These are phyloP conservation scores for Philaethria dido DNA, from an alignment of 2,888 invertebrate species.

Conservation along the genomic window DNA sequence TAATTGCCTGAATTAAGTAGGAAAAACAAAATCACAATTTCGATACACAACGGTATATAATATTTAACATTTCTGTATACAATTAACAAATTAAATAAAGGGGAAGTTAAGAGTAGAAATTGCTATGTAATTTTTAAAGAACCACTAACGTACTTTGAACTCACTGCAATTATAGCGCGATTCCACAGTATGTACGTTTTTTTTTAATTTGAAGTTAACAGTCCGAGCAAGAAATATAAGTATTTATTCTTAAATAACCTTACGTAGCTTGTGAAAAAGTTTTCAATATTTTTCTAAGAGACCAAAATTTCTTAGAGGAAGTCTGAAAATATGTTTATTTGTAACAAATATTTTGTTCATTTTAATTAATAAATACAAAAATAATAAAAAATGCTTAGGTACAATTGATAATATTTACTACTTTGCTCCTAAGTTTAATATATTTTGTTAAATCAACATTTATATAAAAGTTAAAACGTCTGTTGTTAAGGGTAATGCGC, in stretches of 20 bases:
- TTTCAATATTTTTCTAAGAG: too few relatives aligned
- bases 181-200: background rate
- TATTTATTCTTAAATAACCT: too few relatives aligned
- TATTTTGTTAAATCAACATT: background rate
- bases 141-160: background rate
- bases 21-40: background rate
- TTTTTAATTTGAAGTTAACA: background rate
- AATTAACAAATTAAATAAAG: background rate
- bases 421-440: too few relatives aligned
- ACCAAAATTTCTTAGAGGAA: too few relatives aligned
- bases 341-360: too few relatives aligned
- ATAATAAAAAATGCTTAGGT: too few relatives aligned
- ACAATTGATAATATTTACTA: too few relatives aligned
- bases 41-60: background rate
- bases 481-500: background rate
- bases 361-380: too few relatives aligned
- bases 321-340: too few relatives aligned
- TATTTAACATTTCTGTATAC: background rate
- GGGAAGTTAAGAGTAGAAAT: background rate
- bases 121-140: background rate
- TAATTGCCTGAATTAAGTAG: background rate
- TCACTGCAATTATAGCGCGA: background rate
- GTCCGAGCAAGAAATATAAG: too few relatives aligned
- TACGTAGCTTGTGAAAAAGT: too few relatives aligned
- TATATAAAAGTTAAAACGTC: background rate